Evolutionary conservation across 2,113 vertebrate species (phyloP).

Genomic region (Sylvia atricapilla): DNA sequence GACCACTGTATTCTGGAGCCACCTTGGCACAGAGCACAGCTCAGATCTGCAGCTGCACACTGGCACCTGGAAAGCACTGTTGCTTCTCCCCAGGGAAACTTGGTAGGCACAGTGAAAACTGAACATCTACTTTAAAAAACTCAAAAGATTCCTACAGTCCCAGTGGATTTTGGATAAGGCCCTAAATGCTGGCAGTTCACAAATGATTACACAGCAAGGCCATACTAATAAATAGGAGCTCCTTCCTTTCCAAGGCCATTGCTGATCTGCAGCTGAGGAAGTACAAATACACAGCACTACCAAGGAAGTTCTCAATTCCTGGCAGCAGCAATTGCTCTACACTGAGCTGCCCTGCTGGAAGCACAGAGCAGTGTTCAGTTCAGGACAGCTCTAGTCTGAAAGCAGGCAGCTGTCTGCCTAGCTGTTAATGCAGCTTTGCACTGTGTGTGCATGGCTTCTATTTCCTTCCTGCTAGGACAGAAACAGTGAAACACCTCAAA

Average conservation of each 20-base stretch:
- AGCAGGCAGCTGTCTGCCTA: conserved; percentile 16
- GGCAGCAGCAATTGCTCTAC: neutral
- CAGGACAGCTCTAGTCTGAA: neutral
- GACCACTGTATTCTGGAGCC: neutral
- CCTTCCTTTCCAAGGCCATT: neutral
- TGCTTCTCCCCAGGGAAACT: neutral
- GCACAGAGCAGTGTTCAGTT: neutral
- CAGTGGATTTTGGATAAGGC: neutral
- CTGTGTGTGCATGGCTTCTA: neutral
- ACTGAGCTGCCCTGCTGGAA: conserved; percentile 1
- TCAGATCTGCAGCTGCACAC: neutral
- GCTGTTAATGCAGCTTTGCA: neutral
- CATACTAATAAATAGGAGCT: neutral
- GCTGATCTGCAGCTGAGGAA: neutral
- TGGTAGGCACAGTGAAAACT: neutral
- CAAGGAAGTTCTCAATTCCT: neutral
- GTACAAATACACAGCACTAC: neutral
- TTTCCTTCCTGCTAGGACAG: neutral
- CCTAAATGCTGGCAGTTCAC: neutral
- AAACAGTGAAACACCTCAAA: neutral
- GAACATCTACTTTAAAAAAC: neutral
- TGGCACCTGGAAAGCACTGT: neutral
- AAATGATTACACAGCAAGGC: neutral
- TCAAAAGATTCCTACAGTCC: neutral
- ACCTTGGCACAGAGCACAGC: neutral